Evolutionary conservation across 1,140 invertebrate species (phyloP), one percentile per base, ranked within the genome.

Genomic region (Pygmarrhopalites habei): DNA sequence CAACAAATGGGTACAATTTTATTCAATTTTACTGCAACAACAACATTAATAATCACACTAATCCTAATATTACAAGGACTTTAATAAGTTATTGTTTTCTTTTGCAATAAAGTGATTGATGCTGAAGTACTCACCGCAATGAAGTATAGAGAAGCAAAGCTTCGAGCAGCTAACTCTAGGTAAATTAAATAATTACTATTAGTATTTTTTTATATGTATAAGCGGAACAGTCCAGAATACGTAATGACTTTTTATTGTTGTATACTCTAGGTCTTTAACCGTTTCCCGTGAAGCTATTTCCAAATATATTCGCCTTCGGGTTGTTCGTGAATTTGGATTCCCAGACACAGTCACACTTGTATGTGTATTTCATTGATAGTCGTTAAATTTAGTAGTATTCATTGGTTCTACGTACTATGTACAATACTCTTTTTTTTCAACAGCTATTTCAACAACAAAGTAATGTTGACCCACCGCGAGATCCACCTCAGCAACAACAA

Each of bases 301-400:
- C 21, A 35, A 87, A 73, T 83, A 88, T 79, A 85, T 95, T 30
- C 85, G 90, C 47, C 76, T 96, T 61, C 80, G 92, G 5, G 91
- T 95, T 1, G 92, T 95, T 0, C 81, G 94, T 35, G 93, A 97
- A 76, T 93, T 95, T 75, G 93, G 93, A 73, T 80, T 95, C 41
- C 94, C 94, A 0, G 94, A 97, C 75, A 82, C 86, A 10, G 90
- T 93, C 14, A 88, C 90, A 0, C 88, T 94, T n/a, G n/a, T n/a
- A n/a, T n/a, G n/a, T n/a, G n/a, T n/a, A n/a, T n/a, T n/a, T n/a
- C n/a, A n/a, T n/a, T n/a, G n/a, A n/a, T n/a, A n/a, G n/a, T n/a
- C n/a, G n/a, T n/a, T n/a, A n/a, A n/a, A n/a, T n/a, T n/a, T n/a
- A n/a, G n/a, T n/a, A n/a, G n/a, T n/a, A n/a, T n/a, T n/a, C n/a